Percentiles rank a stretch among this genome's conserved stretches.
phyloP scores from a whole-genome alignment of 2,888 invertebrate genomes.

The Pseudococcus viburni region DNA sequence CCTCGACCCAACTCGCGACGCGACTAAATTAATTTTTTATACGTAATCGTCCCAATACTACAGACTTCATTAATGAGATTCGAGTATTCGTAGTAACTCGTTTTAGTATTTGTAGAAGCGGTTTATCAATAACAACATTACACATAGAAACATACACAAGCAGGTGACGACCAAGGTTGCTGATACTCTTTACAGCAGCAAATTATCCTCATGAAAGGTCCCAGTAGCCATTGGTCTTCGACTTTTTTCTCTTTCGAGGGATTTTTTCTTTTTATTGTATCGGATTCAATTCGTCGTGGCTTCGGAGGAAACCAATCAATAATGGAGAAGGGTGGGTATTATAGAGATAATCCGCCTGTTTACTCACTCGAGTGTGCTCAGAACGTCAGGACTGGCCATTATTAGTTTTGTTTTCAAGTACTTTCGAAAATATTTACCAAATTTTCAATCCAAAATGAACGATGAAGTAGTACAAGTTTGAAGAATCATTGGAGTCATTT shows the following conservation, averaged over 20 bases:
- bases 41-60: neutral
- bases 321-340: neutral
- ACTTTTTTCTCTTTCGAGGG: neutral
- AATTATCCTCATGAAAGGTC: neutral
- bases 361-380: too few species aligned
- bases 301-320: neutral
- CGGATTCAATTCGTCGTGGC: neutral
- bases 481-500: too few species aligned
- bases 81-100: constrained; percentile 5
- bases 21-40: constrained; percentile 26
- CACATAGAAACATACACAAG: neutral
- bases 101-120: constrained; percentile 22
- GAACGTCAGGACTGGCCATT: too few species aligned
- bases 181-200: neutral
- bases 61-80: constrained; percentile 15
- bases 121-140: constrained; percentile 31
- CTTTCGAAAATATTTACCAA: too few species aligned
- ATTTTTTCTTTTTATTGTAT: neutral
- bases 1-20: neutral
- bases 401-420: too few species aligned
- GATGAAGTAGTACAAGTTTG: too few species aligned
- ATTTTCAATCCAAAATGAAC: too few species aligned
- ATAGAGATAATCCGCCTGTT: too few species aligned
- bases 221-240: neutral
- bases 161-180: constrained; percentile 15